Percentiles rank a stretch among this genome's conserved stretches.
These are phyloP conservation scores for Glaucopsyche alexis DNA, from an alignment of 2,888 invertebrate species.

Conservation along the genomic window DNA sequence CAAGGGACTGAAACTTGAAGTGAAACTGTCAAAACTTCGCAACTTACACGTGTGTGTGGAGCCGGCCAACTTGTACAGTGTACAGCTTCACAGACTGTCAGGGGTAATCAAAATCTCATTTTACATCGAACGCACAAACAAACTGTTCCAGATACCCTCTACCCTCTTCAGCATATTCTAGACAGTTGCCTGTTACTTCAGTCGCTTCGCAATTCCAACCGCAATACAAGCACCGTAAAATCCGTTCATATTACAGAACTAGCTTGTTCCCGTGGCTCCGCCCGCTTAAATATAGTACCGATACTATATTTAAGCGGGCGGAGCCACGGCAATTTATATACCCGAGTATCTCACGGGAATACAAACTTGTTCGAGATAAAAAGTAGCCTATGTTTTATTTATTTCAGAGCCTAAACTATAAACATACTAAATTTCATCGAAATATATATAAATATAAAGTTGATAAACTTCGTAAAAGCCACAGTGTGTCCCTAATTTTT, in stretches of 20 bases:
- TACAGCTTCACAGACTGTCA: not conserved
- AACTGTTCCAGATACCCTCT: not conserved
- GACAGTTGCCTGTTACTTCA: not conserved
- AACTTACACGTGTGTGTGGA: not conserved
- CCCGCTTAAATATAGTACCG: too few relatives aligned
- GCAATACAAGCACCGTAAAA: not conserved
- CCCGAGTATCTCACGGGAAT: too few relatives aligned
- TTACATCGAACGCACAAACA: constrained; percentile 12
- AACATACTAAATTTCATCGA: too few relatives aligned
- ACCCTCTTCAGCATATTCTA: not conserved
- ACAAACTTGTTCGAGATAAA: too few relatives aligned
- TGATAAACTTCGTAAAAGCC: constrained; percentile 26
- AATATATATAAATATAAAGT: constrained; percentile 33
- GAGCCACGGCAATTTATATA: too few relatives aligned
- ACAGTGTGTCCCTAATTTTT: not conserved
- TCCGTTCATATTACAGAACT: too few relatives aligned
- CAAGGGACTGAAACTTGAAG: not conserved
- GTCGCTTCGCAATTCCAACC: not conserved
- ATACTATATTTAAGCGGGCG: too few relatives aligned
- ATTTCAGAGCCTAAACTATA: too few relatives aligned
- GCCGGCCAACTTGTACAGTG: not conserved
- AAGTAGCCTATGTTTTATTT: too few relatives aligned
- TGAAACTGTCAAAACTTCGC: not conserved
- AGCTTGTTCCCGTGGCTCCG: too few relatives aligned
- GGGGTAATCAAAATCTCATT: constrained; percentile 33